These are phyloP conservation scores for Oreortyx pictus DNA, from an alignment of 2,797 vertebrate species.

Conservation along the genomic window DNA sequence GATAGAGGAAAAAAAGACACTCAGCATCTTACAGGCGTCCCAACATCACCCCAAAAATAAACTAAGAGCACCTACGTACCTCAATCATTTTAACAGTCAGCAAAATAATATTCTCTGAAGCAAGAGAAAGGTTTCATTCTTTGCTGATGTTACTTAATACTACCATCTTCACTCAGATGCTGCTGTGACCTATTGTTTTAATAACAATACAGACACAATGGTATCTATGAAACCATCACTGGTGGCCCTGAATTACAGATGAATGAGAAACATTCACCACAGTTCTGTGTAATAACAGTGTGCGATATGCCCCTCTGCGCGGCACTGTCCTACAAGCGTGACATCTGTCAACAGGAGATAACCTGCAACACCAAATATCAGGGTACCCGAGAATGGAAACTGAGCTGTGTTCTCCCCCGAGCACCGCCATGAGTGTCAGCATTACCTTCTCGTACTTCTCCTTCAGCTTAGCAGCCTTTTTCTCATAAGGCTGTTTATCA, in stretches of 20 bases:
- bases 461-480: slow-evolving; percentile 96
- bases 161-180: background rate
- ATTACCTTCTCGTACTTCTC: slow-evolving; percentile 97
- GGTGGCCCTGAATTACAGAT: background rate
- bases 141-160: background rate
- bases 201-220: accelerated
- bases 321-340: background rate
- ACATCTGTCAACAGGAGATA: background rate
- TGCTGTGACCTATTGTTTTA: background rate
- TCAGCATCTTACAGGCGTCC: background rate
- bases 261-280: background rate
- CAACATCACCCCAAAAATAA: background rate
- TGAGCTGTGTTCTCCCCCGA: background rate
- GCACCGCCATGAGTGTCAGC: background rate
- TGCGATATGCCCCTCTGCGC: accelerated
- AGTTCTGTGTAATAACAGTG: background rate
- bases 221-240: background rate
- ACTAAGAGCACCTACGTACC: background rate
- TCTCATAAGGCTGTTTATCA: slow-evolving; percentile 95
- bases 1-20: background rate
- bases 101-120: background rate
- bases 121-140: background rate
- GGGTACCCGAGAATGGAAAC: accelerated
- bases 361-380: background rate
- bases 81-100: background rate